A percentile compares a stretch with the other conserved stretches of the same genome.
phyloP scores from a whole-genome alignment of 2,113 vertebrate species.

The Onychostoma macrolepis region DNA sequence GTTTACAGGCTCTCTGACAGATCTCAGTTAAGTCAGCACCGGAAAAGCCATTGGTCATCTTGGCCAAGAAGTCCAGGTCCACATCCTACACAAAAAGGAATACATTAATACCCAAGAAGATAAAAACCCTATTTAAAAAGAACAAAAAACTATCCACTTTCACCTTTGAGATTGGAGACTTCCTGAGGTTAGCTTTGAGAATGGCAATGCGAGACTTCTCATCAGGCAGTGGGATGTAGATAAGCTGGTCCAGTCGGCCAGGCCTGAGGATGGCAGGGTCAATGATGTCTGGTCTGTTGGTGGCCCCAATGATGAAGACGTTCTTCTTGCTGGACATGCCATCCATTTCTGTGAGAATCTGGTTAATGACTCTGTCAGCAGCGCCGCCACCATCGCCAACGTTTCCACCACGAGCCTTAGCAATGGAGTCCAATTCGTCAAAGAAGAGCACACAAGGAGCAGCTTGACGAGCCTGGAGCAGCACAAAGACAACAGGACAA shows the following conservation, averaged over 20 bases:
- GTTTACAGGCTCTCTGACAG: slow-evolving; percentile 96
- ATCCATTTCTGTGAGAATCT: slow-evolving; percentile 98
- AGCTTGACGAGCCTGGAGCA: slow-evolving; percentile 89
- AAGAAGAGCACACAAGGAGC: slow-evolving; percentile 97
- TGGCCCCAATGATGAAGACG: slow-evolving; percentile 98
- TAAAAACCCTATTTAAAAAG: neutral
- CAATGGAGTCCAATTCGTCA: slow-evolving; percentile 97
- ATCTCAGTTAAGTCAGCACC: slow-evolving; percentile 97
- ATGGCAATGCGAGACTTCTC: slow-evolving; percentile 97
- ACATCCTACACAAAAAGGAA: slow-evolving; percentile 81
- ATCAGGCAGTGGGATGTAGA: slow-evolving; percentile 96
- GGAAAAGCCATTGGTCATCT: slow-evolving; percentile 98
- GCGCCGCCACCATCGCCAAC: slow-evolving; percentile 95
- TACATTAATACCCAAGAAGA: neutral
- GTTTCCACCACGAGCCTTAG: slow-evolving; percentile 96
- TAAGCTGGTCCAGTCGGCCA: slow-evolving; percentile 95
- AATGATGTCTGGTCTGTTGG: slow-evolving; percentile 97
- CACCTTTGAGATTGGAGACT: slow-evolving; percentile 96
- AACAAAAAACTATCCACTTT: neutral
- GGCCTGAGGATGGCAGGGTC: slow-evolving; percentile 96
- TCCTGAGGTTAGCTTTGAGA: slow-evolving; percentile 96
- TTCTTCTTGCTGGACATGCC: slow-evolving; percentile 99
- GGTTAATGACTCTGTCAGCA: slow-evolving; percentile 97
- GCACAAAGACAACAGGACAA: neutral
- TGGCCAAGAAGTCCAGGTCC: slow-evolving; percentile 93